phyloP scores from a whole-genome alignment of 2,113 vertebrate genomes.

The Dasypus novemcinctus region DNA sequence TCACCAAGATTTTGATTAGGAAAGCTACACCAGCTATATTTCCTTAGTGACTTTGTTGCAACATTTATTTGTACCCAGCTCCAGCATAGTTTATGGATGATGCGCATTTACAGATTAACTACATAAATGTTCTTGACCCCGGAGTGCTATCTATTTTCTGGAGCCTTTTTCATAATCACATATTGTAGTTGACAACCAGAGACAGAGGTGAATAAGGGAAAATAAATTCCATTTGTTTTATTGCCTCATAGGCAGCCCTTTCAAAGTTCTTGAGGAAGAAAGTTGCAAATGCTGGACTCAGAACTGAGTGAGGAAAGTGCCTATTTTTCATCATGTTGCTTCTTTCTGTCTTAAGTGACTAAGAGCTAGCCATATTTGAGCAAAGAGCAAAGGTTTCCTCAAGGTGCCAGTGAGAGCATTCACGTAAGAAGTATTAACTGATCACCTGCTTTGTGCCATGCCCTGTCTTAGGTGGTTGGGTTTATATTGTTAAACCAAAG shows the following conservation, averaged over 20 bases:
- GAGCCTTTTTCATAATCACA: slow-evolving; percentile 5
- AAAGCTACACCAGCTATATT: slow-evolving; percentile 21
- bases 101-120: background rate
- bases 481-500: background rate
- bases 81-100: background rate
- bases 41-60: slow-evolving; percentile 14
- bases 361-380: background rate
- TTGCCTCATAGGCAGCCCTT: background rate
- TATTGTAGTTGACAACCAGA: slow-evolving; percentile 17
- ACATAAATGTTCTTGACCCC: background rate
- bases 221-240: slow-evolving; percentile 30
- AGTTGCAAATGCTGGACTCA: background rate
- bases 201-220: background rate
- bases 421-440: background rate
- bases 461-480: background rate
- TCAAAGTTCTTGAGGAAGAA: background rate
- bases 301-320: background rate
- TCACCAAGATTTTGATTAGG: slow-evolving; percentile 35
- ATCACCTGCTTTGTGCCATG: background rate
- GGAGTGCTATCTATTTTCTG: slow-evolving; percentile 39
- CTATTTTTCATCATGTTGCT: background rate
- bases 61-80: slow-evolving; percentile 29
- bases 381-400: background rate
- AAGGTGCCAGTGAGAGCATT: background rate
- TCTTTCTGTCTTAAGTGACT: background rate